A percentile compares a stretch with the other conserved stretches of the same genome.
Conservation (phyloP, 1,140 invertebrate species). For the Drosophila pruinosa region DNA sequence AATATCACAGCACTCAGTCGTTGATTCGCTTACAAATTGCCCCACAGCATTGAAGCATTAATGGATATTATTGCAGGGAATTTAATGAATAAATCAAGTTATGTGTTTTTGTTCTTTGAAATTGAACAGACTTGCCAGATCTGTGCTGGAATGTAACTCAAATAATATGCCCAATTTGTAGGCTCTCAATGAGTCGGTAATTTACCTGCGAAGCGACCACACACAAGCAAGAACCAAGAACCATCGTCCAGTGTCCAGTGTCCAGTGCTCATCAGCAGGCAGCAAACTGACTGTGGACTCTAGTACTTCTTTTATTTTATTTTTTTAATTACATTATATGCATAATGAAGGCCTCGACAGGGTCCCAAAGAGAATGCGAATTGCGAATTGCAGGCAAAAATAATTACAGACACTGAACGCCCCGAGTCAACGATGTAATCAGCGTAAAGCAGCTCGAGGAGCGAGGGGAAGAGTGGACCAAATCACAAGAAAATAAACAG, state of each 20-base stretch:
- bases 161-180: background rate
- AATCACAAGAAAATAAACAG: background rate
- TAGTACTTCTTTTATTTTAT: slow-evolving; percentile 41
- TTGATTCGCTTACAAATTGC: slow-evolving; percentile 18
- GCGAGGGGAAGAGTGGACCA: background rate
- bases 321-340: slow-evolving; percentile 77
- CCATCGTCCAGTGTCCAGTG: background rate
- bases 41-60: slow-evolving; percentile 1
- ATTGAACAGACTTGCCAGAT: no score
- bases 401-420: slow-evolving; percentile 67
- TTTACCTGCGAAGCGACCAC: slow-evolving; percentile 26
- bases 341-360: slow-evolving; percentile 59
- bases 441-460: slow-evolving; percentile 36
- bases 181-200: background rate
- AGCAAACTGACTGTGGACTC: background rate
- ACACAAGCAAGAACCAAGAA: background rate
- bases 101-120: background rate
- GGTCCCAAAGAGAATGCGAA: slow-evolving; percentile 45
- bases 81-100: background rate
- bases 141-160: no score
- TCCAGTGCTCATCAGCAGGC: background rate
- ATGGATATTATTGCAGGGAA: background rate
- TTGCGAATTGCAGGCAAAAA: slow-evolving; percentile 53
- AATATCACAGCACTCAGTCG: slow-evolving; percentile 2
- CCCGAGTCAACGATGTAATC: slow-evolving; percentile 61